Conservation (phyloP, 2,113 vertebrate genomes). For the Carassius carassius region DNA sequence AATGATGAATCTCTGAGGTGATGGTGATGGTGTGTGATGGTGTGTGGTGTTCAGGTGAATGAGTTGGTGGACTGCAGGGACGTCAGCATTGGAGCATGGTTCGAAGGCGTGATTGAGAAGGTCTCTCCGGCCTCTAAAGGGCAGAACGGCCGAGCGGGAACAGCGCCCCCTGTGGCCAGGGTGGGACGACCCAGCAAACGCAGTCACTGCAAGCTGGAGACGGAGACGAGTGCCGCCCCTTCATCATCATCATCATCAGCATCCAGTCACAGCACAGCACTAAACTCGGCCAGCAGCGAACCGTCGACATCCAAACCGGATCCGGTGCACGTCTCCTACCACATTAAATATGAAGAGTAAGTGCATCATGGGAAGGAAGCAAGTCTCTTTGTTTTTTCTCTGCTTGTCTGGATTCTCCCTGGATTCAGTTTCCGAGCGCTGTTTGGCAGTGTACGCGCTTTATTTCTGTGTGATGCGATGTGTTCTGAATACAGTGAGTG, state of each 20-base stretch:
- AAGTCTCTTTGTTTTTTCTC: background rate
- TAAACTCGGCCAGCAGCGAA: slow-evolving; percentile 70
- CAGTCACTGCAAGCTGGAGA: slow-evolving; percentile 87
- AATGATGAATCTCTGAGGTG: too few relatives aligned
- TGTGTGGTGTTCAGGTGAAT: slow-evolving; percentile 81
- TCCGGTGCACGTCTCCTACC: slow-evolving; percentile 86
- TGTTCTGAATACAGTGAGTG: background rate
- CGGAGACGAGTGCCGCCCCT: slow-evolving; percentile 52
- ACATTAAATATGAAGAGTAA: slow-evolving; percentile 99
- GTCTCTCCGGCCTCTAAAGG: slow-evolving; percentile 84
- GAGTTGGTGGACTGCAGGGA: slow-evolving; percentile 98
- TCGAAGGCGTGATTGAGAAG: slow-evolving; percentile 92
- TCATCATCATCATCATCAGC: slow-evolving; percentile 46
- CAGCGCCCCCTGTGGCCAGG: slow-evolving; percentile 74
- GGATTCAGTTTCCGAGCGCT: too few relatives aligned
- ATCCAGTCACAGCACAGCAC: slow-evolving; percentile 81
- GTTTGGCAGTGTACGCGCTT: too few relatives aligned
- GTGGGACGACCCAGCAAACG: slow-evolving; percentile 86
- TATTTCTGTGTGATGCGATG: background rate
- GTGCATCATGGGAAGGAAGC: slow-evolving; percentile 69
- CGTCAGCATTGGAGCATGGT: slow-evolving; percentile 93
- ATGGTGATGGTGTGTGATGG: too few relatives aligned
- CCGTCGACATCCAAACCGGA: slow-evolving; percentile 92
- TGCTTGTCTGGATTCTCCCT: background rate
- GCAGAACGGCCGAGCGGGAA: slow-evolving; percentile 79